phyloP scores from a whole-genome alignment of 2,888 invertebrate genomes.

The Pristionchus japonicus region DNA sequence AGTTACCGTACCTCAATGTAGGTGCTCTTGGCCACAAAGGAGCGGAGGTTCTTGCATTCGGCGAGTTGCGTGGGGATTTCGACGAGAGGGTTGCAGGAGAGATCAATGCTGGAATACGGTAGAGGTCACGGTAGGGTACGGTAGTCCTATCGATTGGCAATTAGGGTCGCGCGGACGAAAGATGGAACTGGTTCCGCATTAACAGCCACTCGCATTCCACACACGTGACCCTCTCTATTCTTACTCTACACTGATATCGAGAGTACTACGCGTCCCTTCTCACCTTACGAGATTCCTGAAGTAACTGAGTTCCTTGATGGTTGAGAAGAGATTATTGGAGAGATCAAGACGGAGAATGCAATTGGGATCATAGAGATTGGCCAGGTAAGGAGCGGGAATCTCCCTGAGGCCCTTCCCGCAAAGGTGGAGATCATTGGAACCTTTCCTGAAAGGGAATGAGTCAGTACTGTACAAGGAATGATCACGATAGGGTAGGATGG shows the following conservation, averaged over 20 bases:
- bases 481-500: neutral
- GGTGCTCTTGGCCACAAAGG: slow-evolving; percentile 91
- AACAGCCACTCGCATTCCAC: neutral
- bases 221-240: slow-evolving; percentile 8
- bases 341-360: slow-evolving; percentile 55
- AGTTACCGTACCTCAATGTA: slow-evolving; percentile 81
- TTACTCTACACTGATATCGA: neutral
- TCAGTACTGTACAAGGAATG: neutral
- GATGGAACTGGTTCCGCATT: neutral
- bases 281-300: slow-evolving; percentile 57
- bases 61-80: slow-evolving; percentile 86
- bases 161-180: neutral
- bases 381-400: slow-evolving; percentile 53
- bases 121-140: neutral
- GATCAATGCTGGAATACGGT: slow-evolving; percentile 56
- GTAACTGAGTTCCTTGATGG: slow-evolving; percentile 50
- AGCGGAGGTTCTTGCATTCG: slow-evolving; percentile 82
- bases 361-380: slow-evolving; percentile 54
- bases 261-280: neutral
- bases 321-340: slow-evolving; percentile 55
- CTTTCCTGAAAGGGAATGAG: neutral
- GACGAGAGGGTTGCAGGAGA: slow-evolving; percentile 87
- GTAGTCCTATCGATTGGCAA: neutral
- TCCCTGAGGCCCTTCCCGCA: slow-evolving; percentile 49
- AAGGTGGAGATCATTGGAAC: slow-evolving; percentile 45